These are phyloP conservation scores for Mixornis gularis DNA, from an alignment of 2,113 vertebrate species.

Conservation along the genomic window DNA sequence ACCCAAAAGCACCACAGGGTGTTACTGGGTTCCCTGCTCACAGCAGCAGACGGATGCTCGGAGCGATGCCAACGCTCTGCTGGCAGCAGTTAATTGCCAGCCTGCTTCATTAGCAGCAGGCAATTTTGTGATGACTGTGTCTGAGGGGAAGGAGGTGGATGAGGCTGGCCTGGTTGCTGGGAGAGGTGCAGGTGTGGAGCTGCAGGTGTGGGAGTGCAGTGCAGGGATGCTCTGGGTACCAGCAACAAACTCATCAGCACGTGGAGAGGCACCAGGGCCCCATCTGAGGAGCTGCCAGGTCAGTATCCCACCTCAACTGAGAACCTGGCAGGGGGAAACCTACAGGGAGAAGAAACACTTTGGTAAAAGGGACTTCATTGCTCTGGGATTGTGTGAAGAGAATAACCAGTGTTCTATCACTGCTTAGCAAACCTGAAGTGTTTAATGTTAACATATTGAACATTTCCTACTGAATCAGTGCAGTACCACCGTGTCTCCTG, in stretches of 20 bases:
- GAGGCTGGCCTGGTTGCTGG: rapidly evolving
- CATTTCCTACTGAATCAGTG: too few relatives aligned
- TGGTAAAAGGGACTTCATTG: too few relatives aligned
- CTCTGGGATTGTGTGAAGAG: too few relatives aligned
- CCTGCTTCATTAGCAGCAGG: neutral
- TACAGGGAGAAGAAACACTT: too few relatives aligned
- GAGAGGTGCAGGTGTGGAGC: neutral
- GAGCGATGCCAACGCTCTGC: rapidly evolving
- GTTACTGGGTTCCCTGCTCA: rapidly evolving
- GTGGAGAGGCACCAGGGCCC: too few relatives aligned
- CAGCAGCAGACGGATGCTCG: rapidly evolving
- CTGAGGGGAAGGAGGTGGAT: neutral
- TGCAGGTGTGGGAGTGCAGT: neutral
- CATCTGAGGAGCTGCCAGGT: too few relatives aligned
- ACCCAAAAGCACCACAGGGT: rapidly evolving
- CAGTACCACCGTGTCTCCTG: too few relatives aligned
- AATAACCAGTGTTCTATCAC: too few relatives aligned
- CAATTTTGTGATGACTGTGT: neutral
- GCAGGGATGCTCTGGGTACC: neutral
- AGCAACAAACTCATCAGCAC: rapidly evolving
- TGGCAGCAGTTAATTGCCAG: neutral
- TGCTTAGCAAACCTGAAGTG: too few relatives aligned
- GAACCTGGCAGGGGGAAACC: too few relatives aligned
- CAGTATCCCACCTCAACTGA: too few relatives aligned
- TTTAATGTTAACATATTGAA: too few relatives aligned